phyloP scores from a whole-genome alignment of 2,888 invertebrate species.

The Julus scanicus region DNA sequence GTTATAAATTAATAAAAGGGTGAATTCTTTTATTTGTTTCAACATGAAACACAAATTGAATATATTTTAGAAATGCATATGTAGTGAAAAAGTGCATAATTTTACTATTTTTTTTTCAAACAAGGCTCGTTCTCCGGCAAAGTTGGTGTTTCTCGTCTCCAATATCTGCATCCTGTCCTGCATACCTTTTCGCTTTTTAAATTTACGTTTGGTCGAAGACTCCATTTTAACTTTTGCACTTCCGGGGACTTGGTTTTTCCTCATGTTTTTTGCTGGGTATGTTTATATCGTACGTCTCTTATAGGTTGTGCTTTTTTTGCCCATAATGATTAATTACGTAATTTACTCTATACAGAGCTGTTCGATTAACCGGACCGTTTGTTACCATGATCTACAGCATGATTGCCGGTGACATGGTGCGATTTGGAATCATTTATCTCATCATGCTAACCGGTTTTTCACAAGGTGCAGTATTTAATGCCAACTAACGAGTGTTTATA shows the following conservation, averaged over 20 bases:
- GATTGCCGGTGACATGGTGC: constrained; percentile 98
- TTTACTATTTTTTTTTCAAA: constrained; percentile 62
- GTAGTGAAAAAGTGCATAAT: background rate
- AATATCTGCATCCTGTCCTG: constrained; percentile 90
- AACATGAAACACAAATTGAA: too few relatives aligned
- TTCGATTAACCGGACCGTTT: constrained; percentile 95
- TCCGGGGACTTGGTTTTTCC: constrained; percentile 96
- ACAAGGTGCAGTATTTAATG: constrained; percentile 80
- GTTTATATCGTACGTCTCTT: constrained; percentile 1
- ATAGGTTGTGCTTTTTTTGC: background rate
- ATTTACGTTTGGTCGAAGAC: constrained; percentile 80
- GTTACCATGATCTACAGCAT: constrained; percentile 99
- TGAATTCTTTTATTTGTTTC: too few relatives aligned
- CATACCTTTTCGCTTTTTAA: constrained; percentile 82
- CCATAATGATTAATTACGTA: constrained; percentile 58
- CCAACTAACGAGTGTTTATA: background rate
- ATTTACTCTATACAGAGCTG: constrained; percentile 75
- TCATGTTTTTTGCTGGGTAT: constrained; percentile 99
- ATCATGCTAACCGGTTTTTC: constrained; percentile 96
- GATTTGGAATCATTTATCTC: constrained; percentile 96
- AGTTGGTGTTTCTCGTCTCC: constrained; percentile 90
- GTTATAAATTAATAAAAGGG: too few relatives aligned
- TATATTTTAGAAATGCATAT: too few relatives aligned
- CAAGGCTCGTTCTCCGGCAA: constrained; percentile 93
- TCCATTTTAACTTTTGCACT: constrained; percentile 90